Evolutionary conservation across 2,888 invertebrate species (phyloP).

Genomic region (Lithophane semibrunnea): DNA sequence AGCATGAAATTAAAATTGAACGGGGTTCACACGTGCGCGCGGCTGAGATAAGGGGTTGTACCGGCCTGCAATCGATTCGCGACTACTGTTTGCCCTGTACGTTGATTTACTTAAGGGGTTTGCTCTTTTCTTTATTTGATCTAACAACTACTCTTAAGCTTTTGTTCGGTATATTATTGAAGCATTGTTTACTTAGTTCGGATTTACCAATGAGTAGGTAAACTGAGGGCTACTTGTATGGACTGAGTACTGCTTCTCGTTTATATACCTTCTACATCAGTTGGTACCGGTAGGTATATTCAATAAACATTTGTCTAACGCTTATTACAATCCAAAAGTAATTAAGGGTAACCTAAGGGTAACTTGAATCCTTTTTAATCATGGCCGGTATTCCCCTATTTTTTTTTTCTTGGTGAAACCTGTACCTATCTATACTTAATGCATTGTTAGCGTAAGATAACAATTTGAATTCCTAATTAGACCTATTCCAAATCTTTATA

Average conservation of each 20-base stretch:
- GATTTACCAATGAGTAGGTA: conserved; percentile 68
- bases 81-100: conserved; percentile 81
- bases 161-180: conserved; percentile 75
- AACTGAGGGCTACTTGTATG: conserved; percentile 54
- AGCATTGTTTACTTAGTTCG: conserved; percentile 71
- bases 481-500: background rate
- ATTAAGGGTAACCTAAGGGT: conserved; percentile 4
- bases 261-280: conserved; percentile 33
- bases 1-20: conserved; percentile 91
- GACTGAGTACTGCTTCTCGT: conserved; percentile 16
- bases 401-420: background rate
- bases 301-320: conserved; percentile 28
- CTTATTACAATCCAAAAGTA: conserved; percentile 18
- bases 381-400: background rate
- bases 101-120: conserved; percentile 86
- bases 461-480: no score
- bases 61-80: conserved; percentile 83
- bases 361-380: background rate
- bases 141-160: conserved; percentile 77
- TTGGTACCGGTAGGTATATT: conserved; percentile 4
- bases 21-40: conserved; percentile 90
- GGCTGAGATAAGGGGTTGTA: conserved; percentile 87
- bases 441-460: background rate
- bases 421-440: background rate
- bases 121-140: conserved; percentile 88